Conservation (phyloP, 2,888 invertebrate species). For the Andrena hattorfiana region DNA sequence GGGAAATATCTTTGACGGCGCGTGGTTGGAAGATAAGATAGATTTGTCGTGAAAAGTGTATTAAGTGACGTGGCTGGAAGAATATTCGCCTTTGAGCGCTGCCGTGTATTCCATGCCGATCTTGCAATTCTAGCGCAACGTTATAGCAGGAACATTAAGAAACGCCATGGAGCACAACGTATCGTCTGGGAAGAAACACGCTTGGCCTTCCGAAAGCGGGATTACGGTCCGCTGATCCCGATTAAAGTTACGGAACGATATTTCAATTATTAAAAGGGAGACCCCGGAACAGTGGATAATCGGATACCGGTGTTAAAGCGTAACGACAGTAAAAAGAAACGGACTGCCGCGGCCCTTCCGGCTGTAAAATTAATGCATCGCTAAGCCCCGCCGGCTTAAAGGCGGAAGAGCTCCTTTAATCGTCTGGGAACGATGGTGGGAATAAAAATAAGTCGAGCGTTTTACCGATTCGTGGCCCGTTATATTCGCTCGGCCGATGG, state of each 20-base stretch:
- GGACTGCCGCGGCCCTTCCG: background rate
- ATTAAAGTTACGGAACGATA: constrained; percentile 16
- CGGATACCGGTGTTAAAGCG: constrained; percentile 22
- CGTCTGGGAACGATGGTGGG: background rate
- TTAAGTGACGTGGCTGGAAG: too few relatives aligned
- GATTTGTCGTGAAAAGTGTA: too few relatives aligned
- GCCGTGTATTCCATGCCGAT: background rate
- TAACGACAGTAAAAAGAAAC: constrained; percentile 11
- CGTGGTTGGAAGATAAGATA: too few relatives aligned
- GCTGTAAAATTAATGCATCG: constrained; percentile 35
- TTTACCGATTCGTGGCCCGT: constrained; percentile 18
- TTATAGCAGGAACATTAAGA: background rate
- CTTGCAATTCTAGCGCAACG: background rate
- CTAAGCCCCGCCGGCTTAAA: constrained; percentile 35
- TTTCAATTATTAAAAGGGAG: constrained; percentile 18
- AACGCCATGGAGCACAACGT: background rate
- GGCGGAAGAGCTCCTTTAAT: constrained; percentile 37
- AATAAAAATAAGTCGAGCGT: constrained; percentile 34
- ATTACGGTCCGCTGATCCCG: constrained; percentile 8
- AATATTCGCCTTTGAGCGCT: background rate
- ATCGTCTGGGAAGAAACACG: background rate
- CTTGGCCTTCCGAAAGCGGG: background rate
- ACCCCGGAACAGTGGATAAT: constrained; percentile 7
- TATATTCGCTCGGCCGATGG: background rate
- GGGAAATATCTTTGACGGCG: too few relatives aligned